Evolutionary conservation across 2,113 vertebrate species (phyloP).

Genomic region (Gymnorhina tibicen): DNA sequence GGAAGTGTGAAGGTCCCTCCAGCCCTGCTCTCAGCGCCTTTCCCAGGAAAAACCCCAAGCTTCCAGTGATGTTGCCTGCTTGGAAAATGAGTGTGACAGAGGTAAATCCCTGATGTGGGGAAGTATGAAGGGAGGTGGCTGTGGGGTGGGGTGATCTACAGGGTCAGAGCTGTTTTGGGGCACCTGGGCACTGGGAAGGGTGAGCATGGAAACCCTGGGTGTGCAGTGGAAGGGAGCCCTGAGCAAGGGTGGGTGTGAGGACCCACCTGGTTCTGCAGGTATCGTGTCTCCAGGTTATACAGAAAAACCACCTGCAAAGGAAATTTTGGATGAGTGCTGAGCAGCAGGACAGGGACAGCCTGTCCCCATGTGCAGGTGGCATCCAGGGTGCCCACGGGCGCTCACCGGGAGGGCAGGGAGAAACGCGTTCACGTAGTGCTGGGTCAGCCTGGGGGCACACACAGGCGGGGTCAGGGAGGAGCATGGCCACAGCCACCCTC

Average conservation of each 20-base stretch:
- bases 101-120: background rate
- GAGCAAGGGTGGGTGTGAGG: background rate
- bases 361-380: fast-evolving
- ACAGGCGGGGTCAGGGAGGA: background rate
- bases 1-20: background rate
- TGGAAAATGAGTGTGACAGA: background rate
- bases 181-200: fast-evolving
- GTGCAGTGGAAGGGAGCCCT: background rate
- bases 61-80: background rate
- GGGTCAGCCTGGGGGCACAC: slow-evolving; percentile 68
- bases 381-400: background rate
- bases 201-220: background rate
- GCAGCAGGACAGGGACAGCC: background rate
- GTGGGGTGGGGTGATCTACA: background rate
- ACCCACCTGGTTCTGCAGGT: slow-evolving; percentile 87
- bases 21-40: fast-evolving
- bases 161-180: background rate
- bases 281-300: slow-evolving; percentile 77
- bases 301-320: slow-evolving; percentile 78
- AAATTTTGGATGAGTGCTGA: background rate
- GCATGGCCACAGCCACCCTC: fast-evolving
- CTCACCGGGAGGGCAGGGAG: slow-evolving; percentile 88
- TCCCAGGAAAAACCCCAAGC: background rate
- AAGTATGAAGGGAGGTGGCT: background rate
- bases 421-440: slow-evolving; percentile 74